Percentiles rank a stretch among this genome's conserved stretches.
Evolutionary conservation across 2,797 vertebrate genomes (phyloP).

Genomic region (Melanogrammus aeglefinus): DNA sequence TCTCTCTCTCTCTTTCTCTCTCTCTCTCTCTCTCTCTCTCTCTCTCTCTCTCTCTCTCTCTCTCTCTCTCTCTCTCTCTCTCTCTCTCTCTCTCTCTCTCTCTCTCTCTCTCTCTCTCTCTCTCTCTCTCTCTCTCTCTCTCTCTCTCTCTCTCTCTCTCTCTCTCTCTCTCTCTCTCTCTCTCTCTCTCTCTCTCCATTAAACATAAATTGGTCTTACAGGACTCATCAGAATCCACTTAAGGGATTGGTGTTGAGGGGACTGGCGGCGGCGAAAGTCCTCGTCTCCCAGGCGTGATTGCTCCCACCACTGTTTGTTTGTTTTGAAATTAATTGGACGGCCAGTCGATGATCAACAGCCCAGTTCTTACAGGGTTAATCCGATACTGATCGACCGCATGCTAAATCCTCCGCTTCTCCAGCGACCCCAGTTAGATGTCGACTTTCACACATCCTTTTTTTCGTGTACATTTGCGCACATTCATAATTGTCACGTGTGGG

Average conservation of each 20-base stretch:
- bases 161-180: no score
- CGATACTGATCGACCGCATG: conserved; percentile 41
- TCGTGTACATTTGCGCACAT: no score
- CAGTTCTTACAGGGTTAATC: conserved; percentile 59
- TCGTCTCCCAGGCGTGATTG: conserved; percentile 41
- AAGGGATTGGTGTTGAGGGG: conserved; percentile 33
- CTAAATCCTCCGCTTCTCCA: conserved; percentile 38
- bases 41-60: no score
- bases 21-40: no score
- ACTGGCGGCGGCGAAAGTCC: conserved; percentile 29
- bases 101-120: no score
- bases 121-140: no score
- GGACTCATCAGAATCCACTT: conserved; percentile 17
- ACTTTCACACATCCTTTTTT: not conserved
- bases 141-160: no score
- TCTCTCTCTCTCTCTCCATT: not conserved
- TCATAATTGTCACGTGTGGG: not conserved
- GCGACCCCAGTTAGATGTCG: conserved; percentile 14
- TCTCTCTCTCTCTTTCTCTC: no score
- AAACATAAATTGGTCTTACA: not conserved
- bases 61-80: not conserved
- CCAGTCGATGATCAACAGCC: conserved; percentile 46
- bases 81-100: not conserved
- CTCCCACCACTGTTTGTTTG: conserved; percentile 33
- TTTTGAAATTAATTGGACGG: conserved; percentile 44